Base-by-base conservation (phyloP, 2,113 vertebrate genomes). In the Brachyhypopomus occidentalis region DNA sequence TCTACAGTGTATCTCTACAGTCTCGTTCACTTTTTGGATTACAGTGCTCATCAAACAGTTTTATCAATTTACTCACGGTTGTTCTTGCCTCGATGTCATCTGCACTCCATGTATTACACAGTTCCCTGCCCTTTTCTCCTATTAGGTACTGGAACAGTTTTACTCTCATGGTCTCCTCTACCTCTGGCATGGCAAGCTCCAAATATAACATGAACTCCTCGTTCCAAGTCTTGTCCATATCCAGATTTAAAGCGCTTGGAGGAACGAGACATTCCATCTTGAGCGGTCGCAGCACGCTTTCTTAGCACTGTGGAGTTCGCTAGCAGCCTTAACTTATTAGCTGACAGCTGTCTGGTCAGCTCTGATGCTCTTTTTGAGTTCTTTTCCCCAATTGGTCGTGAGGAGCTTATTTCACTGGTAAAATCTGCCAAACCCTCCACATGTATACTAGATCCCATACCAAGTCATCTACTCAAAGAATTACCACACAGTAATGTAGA, bases 11-110 rank as follows among this genome's bases (percentile, higher is more conserved):
- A 76, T 82, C 22, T 84, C 82, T 5, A 84, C 75, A 58, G 83
- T 87, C 67, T 83, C 19, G 4, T 80, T 87, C 11, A 82, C 59
- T n/a, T 77, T 84, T 82, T 17, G 34, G 30, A 8, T 52, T 56
- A 14, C 76, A 78, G 25, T 69, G 25, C 0, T 58, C 62, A 67
- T 67, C 76, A 9, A 67, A 4, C 1, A 30, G 19, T 4, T 8
- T n/a, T n/a, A 78, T 66, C 14, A 78, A 22, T 52, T 4, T 5
- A 3, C 17, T 55, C 34, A 78, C 19, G 3, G 45, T 77, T 22
- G 45, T 77, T 12, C 17, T 3, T 30, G 34, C 62, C 4, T 14
- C 3, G 55, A 23, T 22, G 0, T 4, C 9, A 20, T 23, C 4
- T 11, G 36, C 17, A 5, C 20, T 69, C 41, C 67, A 9, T 2